These are phyloP conservation scores for Andrena haemorrhoa DNA, from an alignment of 2,888 invertebrate genomes.

Conservation along the genomic window DNA sequence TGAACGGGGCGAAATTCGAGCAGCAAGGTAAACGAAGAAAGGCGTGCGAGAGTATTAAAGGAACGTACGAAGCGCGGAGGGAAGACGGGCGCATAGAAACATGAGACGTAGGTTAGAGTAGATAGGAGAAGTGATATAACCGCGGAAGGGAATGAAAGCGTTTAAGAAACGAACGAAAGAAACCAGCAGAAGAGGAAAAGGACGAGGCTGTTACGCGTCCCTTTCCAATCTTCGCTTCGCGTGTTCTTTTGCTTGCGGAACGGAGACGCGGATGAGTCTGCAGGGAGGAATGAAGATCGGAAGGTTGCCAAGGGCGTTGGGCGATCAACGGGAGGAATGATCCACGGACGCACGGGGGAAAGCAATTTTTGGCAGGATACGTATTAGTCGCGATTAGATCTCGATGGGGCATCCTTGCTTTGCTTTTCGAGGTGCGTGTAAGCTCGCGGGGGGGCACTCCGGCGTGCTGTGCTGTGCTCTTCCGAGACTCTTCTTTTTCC, in stretches of 20 bases:
- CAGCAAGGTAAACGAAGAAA: neutral
- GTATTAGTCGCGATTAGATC: slow-evolving; percentile 61
- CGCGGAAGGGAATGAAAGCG: neutral
- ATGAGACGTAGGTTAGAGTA: too few relatives aligned
- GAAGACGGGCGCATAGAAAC: neutral
- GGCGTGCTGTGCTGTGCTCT: neutral
- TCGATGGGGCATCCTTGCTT: slow-evolving; percentile 28
- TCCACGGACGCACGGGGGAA: slow-evolving; percentile 24
- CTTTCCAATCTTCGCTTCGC: neutral
- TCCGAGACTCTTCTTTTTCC: neutral
- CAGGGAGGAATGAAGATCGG: slow-evolving; percentile 44
- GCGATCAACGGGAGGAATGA: slow-evolving; percentile 34
- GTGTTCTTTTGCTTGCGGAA: neutral
- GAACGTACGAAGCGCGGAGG: neutral
- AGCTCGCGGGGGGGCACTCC: neutral
- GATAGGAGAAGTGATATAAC: neutral
- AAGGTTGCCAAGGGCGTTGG: slow-evolving; percentile 46
- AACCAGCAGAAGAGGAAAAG: neutral
- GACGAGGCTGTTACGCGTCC: slow-evolving; percentile 27
- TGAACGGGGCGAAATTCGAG: neutral
- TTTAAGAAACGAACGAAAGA: neutral
- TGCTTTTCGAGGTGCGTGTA: slow-evolving; percentile 37
- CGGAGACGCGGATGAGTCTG: neutral
- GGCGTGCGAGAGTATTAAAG: neutral
- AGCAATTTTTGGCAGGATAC: slow-evolving; percentile 59